Evolutionary conservation across 2,888 invertebrate genomes (phyloP), one percentile per base, ranked within the genome.

Genomic region (Magallana nippona): DNA sequence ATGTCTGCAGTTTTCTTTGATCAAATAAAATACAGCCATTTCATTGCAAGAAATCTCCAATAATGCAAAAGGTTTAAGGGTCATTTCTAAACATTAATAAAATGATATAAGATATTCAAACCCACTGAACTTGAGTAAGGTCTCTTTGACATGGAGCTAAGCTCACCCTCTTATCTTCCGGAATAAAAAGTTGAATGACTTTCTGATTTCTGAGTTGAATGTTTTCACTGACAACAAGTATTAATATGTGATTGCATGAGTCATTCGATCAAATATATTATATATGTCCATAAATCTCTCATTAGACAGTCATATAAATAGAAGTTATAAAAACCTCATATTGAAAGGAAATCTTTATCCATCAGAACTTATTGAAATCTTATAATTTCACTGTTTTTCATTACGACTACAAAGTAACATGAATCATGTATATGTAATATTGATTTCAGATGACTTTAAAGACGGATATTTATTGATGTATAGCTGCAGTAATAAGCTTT

Each of bases 131-230:
- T 60, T 60, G n/a, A 60, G 44, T 44, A 44, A 17, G 17, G 8
- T 60, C n/a, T 60, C n/a, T n/a, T 60, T 60, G 60, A n/a, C 60
- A 60, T n/a, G n/a, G 60, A 17, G n/a, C 60, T 60, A 60, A 60
- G n/a, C 60, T n/a, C 17, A 60, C 17, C 60, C 60, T 60, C 60
- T 60, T n/a, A 60, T 60, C 60, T 60, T 60, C 60, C 60, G 17
- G 60, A n/a, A n/a, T 60, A 11, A 60, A 60, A 60, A 60, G 60
- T 60, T 11, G 60, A 60, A n/a, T 60, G 60, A 60, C 60, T 60
- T 60, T 60, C 60, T 60, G n/a, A n/a, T 60, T 60, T 60, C 17
- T n/a, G n/a, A 60, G 17, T 60, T 60, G n/a, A 60, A 60, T 60
- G 60, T 60, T 60, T 44, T 44, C 8, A 44, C 44, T 44, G 44